Evolutionary conservation across 2,888 invertebrate species (phyloP).

Genomic region (Xestia rhomboidea): DNA sequence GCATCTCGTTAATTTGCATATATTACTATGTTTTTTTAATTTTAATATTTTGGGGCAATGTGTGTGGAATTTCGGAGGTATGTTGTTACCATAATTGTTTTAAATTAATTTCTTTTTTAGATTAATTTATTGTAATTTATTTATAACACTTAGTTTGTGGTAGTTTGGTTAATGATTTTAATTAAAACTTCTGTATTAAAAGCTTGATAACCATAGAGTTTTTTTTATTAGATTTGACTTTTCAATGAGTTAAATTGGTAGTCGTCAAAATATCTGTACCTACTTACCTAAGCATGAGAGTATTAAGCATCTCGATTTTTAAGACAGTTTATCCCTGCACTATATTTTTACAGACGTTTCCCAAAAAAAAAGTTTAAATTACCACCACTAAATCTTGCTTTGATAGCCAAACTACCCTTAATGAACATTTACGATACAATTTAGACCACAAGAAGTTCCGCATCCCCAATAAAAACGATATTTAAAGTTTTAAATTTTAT

Average conservation of each 20-base stretch:
- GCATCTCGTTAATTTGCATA: slow-evolving; percentile 62
- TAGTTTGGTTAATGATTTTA: slow-evolving; percentile 8
- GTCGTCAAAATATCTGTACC: neutral
- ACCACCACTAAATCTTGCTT: neutral
- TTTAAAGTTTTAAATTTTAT: slow-evolving; percentile 30
- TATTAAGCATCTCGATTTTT: neutral
- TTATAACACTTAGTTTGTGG: slow-evolving; percentile 47
- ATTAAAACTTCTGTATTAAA: neutral
- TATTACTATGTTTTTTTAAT: slow-evolving; percentile 38
- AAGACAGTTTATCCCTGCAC: neutral
- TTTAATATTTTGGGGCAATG: slow-evolving; percentile 28
- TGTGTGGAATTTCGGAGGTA: slow-evolving; percentile 38
- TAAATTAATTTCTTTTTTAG: slow-evolving; percentile 19
- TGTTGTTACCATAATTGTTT: slow-evolving; percentile 42
- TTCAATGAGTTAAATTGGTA: neutral
- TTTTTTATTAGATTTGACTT: neutral
- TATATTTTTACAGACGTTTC: neutral
- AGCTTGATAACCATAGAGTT: no score
- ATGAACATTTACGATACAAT: slow-evolving; percentile 19
- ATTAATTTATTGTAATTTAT: slow-evolving; percentile 52
- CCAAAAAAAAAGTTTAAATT: neutral
- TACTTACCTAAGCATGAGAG: neutral
- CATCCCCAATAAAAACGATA: slow-evolving; percentile 42
- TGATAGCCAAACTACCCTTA: slow-evolving; percentile 1
- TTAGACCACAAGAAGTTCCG: slow-evolving; percentile 8